Percentiles rank a stretch among this genome's conserved stretches.
These are phyloP conservation scores for Cosmopolites sordidus DNA, from an alignment of 2,888 invertebrate species.

Conservation along the genomic window DNA sequence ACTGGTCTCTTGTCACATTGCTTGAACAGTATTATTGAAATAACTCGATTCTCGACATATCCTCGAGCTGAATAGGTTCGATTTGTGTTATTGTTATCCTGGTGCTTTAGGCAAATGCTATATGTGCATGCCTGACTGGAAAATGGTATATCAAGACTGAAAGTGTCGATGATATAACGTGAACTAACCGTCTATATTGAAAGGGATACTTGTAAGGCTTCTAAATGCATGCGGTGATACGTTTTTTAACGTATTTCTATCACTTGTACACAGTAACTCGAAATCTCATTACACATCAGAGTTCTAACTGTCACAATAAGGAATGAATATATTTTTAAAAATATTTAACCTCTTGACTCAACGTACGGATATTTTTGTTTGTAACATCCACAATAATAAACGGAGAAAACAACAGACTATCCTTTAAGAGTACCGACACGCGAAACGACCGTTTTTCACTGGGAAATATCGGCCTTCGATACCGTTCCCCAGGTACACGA, in stretches of 20 bases:
- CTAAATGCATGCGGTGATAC: too few species aligned
- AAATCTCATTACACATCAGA: too few species aligned
- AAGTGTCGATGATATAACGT: too few species aligned
- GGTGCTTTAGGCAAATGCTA: too few species aligned
- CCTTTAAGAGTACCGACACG: neutral
- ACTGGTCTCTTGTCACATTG: conserved; percentile 38
- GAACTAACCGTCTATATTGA: too few species aligned
- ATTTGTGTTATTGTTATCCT: neutral
- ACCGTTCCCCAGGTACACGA: neutral
- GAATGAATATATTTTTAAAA: conserved; percentile 7
- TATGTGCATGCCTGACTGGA: too few species aligned
- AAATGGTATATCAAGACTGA: too few species aligned
- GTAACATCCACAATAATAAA: too few species aligned
- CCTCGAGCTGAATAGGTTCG: neutral
- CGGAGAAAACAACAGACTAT: neutral
- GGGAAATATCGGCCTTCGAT: neutral
- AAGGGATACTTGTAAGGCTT: too few species aligned
- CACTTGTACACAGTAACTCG: too few species aligned
- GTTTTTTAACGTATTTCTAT: too few species aligned
- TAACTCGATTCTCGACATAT: conserved; percentile 26
- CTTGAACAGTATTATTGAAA: conserved; percentile 26
- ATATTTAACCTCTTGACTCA: conserved; percentile 20
- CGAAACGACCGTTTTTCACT: neutral
- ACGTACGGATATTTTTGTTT: neutral
- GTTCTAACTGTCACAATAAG: too few species aligned